Evolutionary conservation across 2,888 invertebrate genomes (phyloP), one percentile per base, ranked within the genome.

Genomic region (Neoitamus cyanurus): DNA sequence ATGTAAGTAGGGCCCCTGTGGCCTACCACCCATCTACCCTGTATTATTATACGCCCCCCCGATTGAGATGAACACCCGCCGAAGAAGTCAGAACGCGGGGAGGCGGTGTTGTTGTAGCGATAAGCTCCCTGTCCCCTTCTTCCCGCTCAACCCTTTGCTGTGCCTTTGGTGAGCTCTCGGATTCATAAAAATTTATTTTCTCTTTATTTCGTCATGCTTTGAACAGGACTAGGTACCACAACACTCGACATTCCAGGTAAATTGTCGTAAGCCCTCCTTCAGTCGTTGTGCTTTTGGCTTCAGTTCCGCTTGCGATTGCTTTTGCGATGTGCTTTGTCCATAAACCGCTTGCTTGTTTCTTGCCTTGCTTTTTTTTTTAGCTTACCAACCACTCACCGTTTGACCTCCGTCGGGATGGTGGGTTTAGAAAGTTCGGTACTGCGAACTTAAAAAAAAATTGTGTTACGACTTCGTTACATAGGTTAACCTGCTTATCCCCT

Each of bases 1-100:
- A 93, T 96, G 96, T 96, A 93, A 95, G 95, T 94, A 88, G 58
- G 58, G 25, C 2, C 58, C 58, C 25, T 58, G 20, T 15, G 58
- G 20, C 30, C 30, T 15, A 31, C 34, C 15, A 48, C n/a, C 31
- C 28, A n/a, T n/a, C 20, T 3, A 9, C 25, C 78, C 77, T 75
- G 3, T 37, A 1, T 5, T 13, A 42, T 20, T 6, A 0, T 48
- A 48, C 37, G 20, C 20, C 20, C 48, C 20, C 48, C 48, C 20
- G 6, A 15, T 58, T 58, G 9, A 4, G 25, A 58, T 20, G 25
- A 58, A 20, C 48, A 25, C 3, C 20, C 72, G 15, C 11, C 36
- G 5, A 36, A 37, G 42, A 6, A 75, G 13, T 37, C 15, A 42
- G 25, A 58, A 58, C 20, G 7, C 48, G 5, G 48, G 46, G n/a